These are phyloP conservation scores for Nipponacmea schrenckii DNA, from an alignment of 2,888 invertebrate species.

Conservation along the genomic window DNA sequence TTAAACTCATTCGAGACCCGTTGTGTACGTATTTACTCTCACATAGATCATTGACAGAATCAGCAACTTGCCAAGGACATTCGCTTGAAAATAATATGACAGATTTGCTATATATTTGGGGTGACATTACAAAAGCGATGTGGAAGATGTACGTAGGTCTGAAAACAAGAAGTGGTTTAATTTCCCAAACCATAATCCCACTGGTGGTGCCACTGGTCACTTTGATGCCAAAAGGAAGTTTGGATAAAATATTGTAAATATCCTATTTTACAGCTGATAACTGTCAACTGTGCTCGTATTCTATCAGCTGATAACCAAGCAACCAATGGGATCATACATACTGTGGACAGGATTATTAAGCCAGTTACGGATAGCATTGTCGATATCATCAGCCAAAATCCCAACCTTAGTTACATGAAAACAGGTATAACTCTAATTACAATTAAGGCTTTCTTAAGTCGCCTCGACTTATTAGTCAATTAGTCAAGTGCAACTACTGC, in stretches of 20 bases:
- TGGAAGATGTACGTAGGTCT: no score
- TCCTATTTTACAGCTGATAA: constrained; percentile 67
- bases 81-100: no score
- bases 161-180: no score
- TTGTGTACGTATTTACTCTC: background rate
- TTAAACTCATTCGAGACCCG: background rate
- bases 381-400: constrained; percentile 73
- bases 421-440: constrained; percentile 58
- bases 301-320: constrained; percentile 74
- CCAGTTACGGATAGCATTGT: constrained; percentile 71
- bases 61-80: background rate
- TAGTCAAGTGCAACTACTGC: no score
- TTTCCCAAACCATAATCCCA: no score
- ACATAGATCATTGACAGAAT: background rate
- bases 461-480: no score
- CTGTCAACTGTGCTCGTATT: constrained; percentile 78
- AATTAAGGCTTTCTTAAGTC: no score
- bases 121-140: no score
- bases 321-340: constrained; percentile 77
- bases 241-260: no score
- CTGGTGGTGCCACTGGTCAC: no score
- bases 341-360: constrained; percentile 74
- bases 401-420: constrained; percentile 74
- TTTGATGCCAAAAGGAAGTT: no score
- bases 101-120: no score